A percentile compares a stretch with the other conserved stretches of the same genome.
phyloP scores from a whole-genome alignment of 2,113 vertebrate genomes.

The Tyrannus savana region DNA sequence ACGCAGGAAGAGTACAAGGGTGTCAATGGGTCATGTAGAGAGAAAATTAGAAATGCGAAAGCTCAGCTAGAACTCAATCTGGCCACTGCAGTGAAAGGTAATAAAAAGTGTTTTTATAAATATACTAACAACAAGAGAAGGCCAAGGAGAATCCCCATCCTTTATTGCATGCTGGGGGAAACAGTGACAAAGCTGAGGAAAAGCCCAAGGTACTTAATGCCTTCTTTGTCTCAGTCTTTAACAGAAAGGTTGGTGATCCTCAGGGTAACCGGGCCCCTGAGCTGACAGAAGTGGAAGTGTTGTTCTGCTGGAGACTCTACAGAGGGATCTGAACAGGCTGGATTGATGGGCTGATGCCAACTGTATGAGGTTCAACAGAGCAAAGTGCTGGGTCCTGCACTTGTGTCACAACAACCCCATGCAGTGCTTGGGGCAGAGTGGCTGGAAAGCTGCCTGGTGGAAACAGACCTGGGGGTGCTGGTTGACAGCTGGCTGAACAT shows the following conservation, averaged over 20 bases:
- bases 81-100: not conserved
- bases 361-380: not conserved
- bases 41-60: not conserved
- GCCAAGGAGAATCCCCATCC: not conserved
- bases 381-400: not conserved
- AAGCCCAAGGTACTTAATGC: not conserved
- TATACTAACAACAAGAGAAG: not conserved
- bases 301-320: not conserved
- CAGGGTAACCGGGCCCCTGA: fast-evolving
- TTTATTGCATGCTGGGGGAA: not conserved
- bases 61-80: not conserved
- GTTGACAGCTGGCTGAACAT: not conserved
- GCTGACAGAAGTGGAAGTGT: not conserved
- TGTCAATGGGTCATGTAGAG: not conserved
- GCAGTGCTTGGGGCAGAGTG: not conserved
- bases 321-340: not conserved
- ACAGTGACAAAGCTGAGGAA: not conserved
- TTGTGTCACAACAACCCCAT: not conserved
- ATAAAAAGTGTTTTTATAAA: not conserved
- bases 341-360: not conserved
- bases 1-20: not conserved
- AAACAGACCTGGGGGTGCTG: not conserved
- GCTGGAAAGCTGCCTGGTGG: not conserved
- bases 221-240: not conserved
- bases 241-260: not conserved